Base-by-base conservation (phyloP, 2,797 vertebrate genomes). In the Gambelia wislizenii region DNA sequence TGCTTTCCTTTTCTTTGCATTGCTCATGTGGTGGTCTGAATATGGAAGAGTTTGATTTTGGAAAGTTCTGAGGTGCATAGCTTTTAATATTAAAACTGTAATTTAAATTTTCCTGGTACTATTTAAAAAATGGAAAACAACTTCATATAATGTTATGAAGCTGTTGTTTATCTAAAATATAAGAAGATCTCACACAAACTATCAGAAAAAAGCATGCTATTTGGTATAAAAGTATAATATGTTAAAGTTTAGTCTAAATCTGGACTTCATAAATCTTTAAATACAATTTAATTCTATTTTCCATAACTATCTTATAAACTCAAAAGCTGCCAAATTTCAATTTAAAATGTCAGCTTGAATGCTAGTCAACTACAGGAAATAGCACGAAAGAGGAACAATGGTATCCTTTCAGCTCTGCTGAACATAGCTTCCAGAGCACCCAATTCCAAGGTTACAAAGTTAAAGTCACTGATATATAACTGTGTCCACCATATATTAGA, bases 101-200 rank as follows among this genome's bases (percentile, higher is more conserved):
- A 49, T 87, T 90, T 81, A n/a, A 25, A 85, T 76, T 83, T 30
- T 42, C 77, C 84, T 76, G 84, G n/a, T 49, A 0, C 8, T 90
- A 89, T 90, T 78, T 52, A 56, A 88, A 89, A 86, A 89, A 89
- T 81, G 52, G 44, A 56, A 80, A 90, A 91, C 77, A 22, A 87
- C 47, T 89, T 87, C 52, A 54, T 81, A 74, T 13, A 54, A 52
- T 42, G 1, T 25, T 42, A 20, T 27, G 86, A 90, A 91, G 42
- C 49, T 6, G 10, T 86, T 84, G 52, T 0, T 78, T 74, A 54
- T n/a, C 69, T 61, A 89, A 83, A 3, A 87, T 59, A 89, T 7
- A 49, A 89, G 47, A 83, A 12, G 67, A 67, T 86, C 64, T 25
- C 56, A 75, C 36, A 89, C 88, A 22, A 0, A 70, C 20, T 90